Evolutionary conservation across 2,888 invertebrate species (phyloP).

Genomic region (Melieria crassipennis): DNA sequence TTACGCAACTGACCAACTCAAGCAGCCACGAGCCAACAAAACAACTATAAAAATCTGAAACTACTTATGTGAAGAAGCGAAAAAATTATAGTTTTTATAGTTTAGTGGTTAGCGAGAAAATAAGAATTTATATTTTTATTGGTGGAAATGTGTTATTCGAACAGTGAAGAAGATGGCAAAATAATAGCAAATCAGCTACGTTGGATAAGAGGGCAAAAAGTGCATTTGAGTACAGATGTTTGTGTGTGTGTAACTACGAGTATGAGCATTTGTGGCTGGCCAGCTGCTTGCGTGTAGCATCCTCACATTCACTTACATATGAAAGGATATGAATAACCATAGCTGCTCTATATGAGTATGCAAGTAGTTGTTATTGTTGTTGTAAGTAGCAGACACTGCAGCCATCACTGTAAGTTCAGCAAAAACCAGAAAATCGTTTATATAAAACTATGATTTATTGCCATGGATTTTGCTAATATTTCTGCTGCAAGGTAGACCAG

Average conservation of each 20-base stretch:
- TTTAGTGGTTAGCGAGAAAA: too few species aligned
- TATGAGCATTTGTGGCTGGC: too few species aligned
- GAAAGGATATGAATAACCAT: background rate
- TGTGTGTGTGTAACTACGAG: too few species aligned
- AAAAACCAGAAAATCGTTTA: conserved; percentile 3
- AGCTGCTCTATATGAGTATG: background rate
- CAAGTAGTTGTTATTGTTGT: background rate
- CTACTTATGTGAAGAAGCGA: too few species aligned
- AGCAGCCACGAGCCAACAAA: background rate
- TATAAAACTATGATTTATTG: conserved; percentile 38
- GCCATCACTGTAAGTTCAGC: background rate
- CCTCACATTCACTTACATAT: too few species aligned
- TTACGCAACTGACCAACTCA: background rate
- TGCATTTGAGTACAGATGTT: too few species aligned
- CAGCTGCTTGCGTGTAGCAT: too few species aligned
- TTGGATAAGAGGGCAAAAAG: too few species aligned
- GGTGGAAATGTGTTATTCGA: background rate
- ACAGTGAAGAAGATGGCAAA: conserved; percentile 11
- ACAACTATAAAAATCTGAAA: too few species aligned
- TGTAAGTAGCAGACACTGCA: too few species aligned
- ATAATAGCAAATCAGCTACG: conserved; percentile 23
- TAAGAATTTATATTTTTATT: background rate
- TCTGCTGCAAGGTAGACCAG: conserved; percentile 16
- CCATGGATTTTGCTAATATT: conserved; percentile 18
- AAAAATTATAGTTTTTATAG: too few species aligned